Evolutionary conservation across 2,113 vertebrate species (phyloP), one percentile per base, ranked within the genome.

Genomic region (Tamias sibiricus): DNA sequence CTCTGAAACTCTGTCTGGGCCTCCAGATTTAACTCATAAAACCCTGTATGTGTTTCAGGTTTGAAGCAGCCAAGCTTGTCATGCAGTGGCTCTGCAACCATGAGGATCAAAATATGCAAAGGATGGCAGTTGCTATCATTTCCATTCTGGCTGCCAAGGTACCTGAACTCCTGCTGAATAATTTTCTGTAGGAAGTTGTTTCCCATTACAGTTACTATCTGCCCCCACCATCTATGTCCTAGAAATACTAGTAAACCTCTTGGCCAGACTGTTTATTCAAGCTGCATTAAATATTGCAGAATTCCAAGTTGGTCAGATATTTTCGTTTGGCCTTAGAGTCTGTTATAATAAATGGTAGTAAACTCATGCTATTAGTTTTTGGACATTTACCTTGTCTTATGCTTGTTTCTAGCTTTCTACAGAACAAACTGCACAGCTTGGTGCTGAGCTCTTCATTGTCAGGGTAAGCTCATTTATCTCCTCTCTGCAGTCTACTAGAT

Each of bases 71-170:
- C 90, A 99, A 99, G 97, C 99, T 99, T 90, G 99, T 99, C 95
- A 99, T 99, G 99, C 99, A 99, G 98, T 99, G 99, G 99, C 99
- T 99, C 80, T 99, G 99, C 97, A 99, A 99, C 98, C 99, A 99
- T 4, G 99, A 99, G 96, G 99, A 99, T 98, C 99, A 99, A 97
- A 99, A 99, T 97, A 99, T 99, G 99, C 99, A 99, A 98, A 99
- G 99, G 97, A 99, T 99, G 99, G 99, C 99, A 4, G 99, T 99
- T 47, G 99, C 99, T 22, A 99, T 99, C 79, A 99, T 99, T 96
- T 99, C 99, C 86, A 99, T 99, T 94, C 98, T 99, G 90, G 99
- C 99, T 97, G 99, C 99, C 72, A 99, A 99, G 99, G 99, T 99
- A 98, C 35, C 81, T 87, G 14, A 71, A 87, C 8, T 54, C 5